phyloP scores from a whole-genome alignment of 2,888 invertebrate species.

The Noctua janthe region DNA sequence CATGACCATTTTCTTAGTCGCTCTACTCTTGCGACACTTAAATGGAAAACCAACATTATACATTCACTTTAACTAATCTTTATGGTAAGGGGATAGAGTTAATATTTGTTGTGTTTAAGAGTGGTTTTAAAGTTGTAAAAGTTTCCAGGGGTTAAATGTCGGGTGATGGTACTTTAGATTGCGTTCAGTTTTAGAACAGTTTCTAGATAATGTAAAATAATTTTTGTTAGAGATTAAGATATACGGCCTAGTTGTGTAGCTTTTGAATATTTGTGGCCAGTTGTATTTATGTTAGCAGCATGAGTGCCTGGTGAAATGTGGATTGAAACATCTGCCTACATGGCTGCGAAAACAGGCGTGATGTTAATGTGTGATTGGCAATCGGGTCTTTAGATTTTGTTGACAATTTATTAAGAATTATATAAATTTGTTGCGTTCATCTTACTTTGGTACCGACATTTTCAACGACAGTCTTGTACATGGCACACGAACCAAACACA shows the following conservation, averaged over 20 bases:
- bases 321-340: no score
- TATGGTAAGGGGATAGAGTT: slow-evolving; percentile 28
- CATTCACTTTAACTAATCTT: background rate
- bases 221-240: slow-evolving; percentile 31
- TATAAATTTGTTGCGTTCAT: no score
- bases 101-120: background rate
- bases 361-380: no score
- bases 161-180: slow-evolving; percentile 62
- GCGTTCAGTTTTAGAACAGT: slow-evolving; percentile 39
- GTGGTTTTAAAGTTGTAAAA: slow-evolving; percentile 6
- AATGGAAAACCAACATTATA: background rate
- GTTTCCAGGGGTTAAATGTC: slow-evolving; percentile 62
- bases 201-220: slow-evolving; percentile 38
- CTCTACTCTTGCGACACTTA: slow-evolving; percentile 20
- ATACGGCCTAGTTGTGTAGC: background rate
- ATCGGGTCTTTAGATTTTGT: no score
- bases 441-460: no score
- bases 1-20: slow-evolving; percentile 48
- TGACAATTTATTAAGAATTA: no score
- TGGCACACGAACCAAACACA: slow-evolving; percentile 14
- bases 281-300: no score
- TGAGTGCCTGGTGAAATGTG: no score
- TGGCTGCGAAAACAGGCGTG: no score
- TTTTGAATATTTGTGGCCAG: slow-evolving; percentile 1
- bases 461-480: background rate